Base-by-base conservation (phyloP, 2,113 vertebrate species). In the Ptilorrhoa leucosticta region DNA sequence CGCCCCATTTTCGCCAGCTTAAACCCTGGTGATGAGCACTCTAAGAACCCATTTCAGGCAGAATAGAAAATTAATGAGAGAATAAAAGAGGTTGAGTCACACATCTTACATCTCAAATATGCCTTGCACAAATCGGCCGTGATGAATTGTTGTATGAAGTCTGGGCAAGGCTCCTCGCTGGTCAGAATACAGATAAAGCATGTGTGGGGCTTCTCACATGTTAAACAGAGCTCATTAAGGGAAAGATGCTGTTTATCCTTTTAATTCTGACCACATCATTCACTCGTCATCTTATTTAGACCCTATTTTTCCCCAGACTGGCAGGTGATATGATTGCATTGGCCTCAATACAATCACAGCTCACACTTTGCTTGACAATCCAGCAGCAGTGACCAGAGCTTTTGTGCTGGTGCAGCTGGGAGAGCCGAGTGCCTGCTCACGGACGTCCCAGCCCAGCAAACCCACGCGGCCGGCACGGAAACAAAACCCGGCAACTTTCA, bases 51-150 rank as follows among this genome's bases (percentile, higher is more conserved):
- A 58, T 94, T 95, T 96, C 89, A 90, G 90, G 80, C 93, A 96
- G 93, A 96, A 97, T 35, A 93, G 94, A 95, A 96, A 96, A 96
- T 94, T 93, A 96, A 89, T 90, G 88, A 96, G 92, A 79, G 94
- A 95, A 96, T 96, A 92, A 96, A 96, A 95, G 94, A 96, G 92
- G 88, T 94, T 94, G 94, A 95, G 96, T 90, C 93, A 88, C 88
- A 94, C 93, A 89, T 89, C 92, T 94, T 90, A 96, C 86, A 94
- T 92, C 88, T 95, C 92, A 87, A 86, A 93, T 92, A 95, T 60
- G 92, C 90, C 68, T 89, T 33, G 72, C 80, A 78, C 90, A 96
- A 87, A 88, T 90, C n/a, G 2, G 72, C 85, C 33, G 31, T 89
- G 94, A 90, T 95, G 92, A 95, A 90, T 92, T 78, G 83, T 70